These are phyloP conservation scores for Capreolus pygargus DNA, from an alignment of 2,113 vertebrate genomes.

Conservation along the genomic window DNA sequence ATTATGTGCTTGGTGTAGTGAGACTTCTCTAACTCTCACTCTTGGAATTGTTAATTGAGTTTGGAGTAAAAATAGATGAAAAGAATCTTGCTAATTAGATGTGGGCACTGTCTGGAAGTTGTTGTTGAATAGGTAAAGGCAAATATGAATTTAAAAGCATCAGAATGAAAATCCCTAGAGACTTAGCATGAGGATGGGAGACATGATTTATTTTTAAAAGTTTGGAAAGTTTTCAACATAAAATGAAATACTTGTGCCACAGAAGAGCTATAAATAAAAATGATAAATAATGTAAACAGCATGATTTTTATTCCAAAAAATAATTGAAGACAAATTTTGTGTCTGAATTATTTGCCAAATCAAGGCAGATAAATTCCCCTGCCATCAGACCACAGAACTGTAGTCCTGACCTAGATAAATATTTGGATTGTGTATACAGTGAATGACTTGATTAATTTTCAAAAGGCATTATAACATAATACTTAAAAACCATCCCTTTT, in stretches of 20 bases:
- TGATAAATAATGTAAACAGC: background rate
- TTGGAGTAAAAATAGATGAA: constrained; percentile 62
- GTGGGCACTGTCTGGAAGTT: background rate
- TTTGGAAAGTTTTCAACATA: background rate
- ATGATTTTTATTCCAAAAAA: background rate
- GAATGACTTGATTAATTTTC: constrained; percentile 10
- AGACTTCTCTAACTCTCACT: constrained; percentile 54
- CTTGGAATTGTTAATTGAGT: constrained; percentile 58
- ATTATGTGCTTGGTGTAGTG: background rate
- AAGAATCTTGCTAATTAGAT: constrained; percentile 60
- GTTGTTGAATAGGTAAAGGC: constrained; percentile 24
- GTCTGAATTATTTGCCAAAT: background rate
- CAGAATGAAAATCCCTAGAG: background rate
- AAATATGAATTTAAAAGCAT: constrained; percentile 52
- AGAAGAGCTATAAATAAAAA: background rate
- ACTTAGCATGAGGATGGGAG: constrained; percentile 61
- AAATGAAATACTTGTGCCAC: background rate
- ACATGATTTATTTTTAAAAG: constrained; percentile 59
- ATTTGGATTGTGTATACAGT: background rate
- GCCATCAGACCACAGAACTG: background rate
- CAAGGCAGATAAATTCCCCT: background rate
- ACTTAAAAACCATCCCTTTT: background rate
- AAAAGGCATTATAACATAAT: background rate
- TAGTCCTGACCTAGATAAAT: background rate
- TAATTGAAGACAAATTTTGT: background rate